Conservation (phyloP, 2,797 vertebrate genomes). For the Diceros bicornis region DNA sequence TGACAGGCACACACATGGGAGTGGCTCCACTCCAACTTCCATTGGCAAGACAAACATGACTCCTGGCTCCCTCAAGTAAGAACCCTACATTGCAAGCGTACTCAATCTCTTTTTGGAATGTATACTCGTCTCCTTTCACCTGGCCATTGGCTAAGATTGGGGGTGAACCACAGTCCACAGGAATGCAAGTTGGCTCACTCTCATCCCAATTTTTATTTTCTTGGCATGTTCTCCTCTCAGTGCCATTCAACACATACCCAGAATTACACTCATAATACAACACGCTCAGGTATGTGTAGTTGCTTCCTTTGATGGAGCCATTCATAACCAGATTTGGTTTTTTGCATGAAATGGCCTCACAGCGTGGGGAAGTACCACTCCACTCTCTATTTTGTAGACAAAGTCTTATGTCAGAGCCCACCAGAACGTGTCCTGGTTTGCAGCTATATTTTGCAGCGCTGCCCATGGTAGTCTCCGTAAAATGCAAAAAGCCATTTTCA, state of each 20-base stretch:
- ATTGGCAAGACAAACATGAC: constrained; percentile 93
- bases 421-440: constrained; percentile 92
- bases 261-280: constrained; percentile 93
- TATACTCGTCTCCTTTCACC: constrained; percentile 91
- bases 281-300: constrained; percentile 90
- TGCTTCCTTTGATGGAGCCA: constrained; percentile 90
- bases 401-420: constrained; percentile 92
- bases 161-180: constrained; percentile 93
- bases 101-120: constrained; percentile 90
- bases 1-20: constrained; percentile 91
- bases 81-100: constrained; percentile 94
- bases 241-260: constrained; percentile 94
- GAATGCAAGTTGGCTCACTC: constrained; percentile 93
- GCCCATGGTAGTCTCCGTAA: constrained; percentile 92
- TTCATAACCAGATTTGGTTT: constrained; percentile 91
- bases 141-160: constrained; percentile 89
- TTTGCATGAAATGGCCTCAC: constrained; percentile 91
- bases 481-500: constrained; percentile 92
- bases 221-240: constrained; percentile 91
- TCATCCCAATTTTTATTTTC: constrained; percentile 93
- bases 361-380: constrained; percentile 92
- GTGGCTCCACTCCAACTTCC: constrained; percentile 94
- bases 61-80: constrained; percentile 91
- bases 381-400: constrained; percentile 94
- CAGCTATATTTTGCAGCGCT: constrained; percentile 93